These are phyloP conservation scores for Edolisoma coerulescens DNA, from an alignment of 2,113 vertebrate genomes.

Conservation along the genomic window DNA sequence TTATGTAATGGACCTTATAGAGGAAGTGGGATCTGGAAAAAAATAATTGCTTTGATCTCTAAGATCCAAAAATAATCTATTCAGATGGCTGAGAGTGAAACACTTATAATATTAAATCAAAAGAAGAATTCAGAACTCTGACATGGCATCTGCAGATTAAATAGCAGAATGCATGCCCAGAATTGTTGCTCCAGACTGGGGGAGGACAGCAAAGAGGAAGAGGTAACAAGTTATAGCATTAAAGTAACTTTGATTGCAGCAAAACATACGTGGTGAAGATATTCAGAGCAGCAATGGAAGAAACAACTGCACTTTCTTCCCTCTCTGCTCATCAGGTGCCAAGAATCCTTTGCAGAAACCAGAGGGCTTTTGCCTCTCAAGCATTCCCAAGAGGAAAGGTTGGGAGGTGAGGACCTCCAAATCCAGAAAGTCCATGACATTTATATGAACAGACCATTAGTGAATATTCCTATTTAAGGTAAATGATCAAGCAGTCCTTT, in stretches of 20 bases:
- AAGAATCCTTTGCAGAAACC: background rate
- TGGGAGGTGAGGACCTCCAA: background rate
- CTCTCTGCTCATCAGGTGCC: background rate
- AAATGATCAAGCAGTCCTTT: background rate
- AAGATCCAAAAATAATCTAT: background rate
- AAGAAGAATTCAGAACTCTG: background rate
- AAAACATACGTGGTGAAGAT: background rate
- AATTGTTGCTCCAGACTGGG: background rate
- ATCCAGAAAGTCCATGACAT: background rate
- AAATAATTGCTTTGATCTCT: background rate
- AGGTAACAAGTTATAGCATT: background rate
- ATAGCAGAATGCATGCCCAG: background rate
- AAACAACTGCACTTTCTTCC: accelerated
- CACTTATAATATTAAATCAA: background rate
- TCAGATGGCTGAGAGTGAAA: background rate
- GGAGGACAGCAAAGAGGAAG: background rate
- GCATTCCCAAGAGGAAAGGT: accelerated
- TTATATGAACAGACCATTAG: background rate
- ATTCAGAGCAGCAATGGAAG: background rate
- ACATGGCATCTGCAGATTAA: background rate
- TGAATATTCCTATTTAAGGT: background rate
- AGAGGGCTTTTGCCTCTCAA: background rate
- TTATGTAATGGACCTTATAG: background rate
- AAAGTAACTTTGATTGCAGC: background rate
- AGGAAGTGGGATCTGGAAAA: background rate